A percentile compares a stretch with the other conserved stretches of the same genome.
phyloP scores from a whole-genome alignment of 2,888 invertebrate genomes.

The Himalopsyche tibetana region DNA sequence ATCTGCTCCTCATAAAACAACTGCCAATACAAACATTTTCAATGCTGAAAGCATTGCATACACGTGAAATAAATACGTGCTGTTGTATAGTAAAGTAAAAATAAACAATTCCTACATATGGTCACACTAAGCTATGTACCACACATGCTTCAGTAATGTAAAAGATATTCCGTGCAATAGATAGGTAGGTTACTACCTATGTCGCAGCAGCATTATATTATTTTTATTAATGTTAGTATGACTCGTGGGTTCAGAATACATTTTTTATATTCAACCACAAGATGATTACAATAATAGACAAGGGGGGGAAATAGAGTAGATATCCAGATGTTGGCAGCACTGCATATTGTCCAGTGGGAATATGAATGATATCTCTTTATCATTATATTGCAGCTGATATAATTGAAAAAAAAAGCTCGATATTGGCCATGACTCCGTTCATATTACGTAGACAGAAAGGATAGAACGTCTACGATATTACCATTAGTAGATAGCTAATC shows the following conservation, averaged over 20 bases:
- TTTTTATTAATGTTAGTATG: slow-evolving; percentile 17
- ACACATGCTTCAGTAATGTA: neutral
- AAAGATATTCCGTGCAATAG: slow-evolving; percentile 21
- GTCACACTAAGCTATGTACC: slow-evolving; percentile 8
- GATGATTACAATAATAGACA: slow-evolving; percentile 12
- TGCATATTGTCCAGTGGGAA: neutral
- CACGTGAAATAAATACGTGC: too few relatives aligned
- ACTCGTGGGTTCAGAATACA: neutral
- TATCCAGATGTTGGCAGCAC: neutral
- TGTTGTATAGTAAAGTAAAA: slow-evolving; percentile 2
- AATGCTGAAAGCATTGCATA: too few relatives aligned
- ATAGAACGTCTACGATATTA: too few relatives aligned
- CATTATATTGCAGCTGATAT: too few relatives aligned
- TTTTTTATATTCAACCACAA: neutral
- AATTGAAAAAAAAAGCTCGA: too few relatives aligned
- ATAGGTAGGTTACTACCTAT: neutral
- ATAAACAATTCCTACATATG: slow-evolving; percentile 5
- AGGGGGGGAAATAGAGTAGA: neutral
- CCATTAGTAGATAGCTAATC: too few relatives aligned
- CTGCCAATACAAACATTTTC: too few relatives aligned
- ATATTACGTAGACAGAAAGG: too few relatives aligned
- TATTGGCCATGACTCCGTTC: too few relatives aligned
- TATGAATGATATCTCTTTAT: neutral
- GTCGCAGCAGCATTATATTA: slow-evolving; percentile 13
- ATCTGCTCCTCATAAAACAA: too few relatives aligned